Evolutionary conservation across 2,113 vertebrate genomes (phyloP).

Genomic region (Phodopus roborovskii): DNA sequence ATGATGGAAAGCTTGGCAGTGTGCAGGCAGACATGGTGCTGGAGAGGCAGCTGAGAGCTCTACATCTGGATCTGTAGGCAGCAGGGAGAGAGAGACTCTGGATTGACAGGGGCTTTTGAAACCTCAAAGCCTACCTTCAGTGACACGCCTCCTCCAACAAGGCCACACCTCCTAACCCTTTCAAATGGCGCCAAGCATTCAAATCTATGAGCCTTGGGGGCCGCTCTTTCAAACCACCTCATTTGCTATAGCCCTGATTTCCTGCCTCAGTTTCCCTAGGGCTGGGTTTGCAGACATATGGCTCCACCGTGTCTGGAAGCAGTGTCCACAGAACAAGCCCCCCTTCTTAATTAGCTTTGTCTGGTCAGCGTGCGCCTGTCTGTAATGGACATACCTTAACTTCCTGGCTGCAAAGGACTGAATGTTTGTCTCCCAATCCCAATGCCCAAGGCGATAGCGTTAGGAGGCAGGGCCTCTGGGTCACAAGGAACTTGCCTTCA

Average conservation of each 20-base stretch:
- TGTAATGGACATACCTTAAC: background rate
- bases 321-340: background rate
- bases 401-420: background rate
- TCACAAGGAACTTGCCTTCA: background rate
- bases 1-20: accelerated
- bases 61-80: background rate
- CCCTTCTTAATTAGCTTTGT: background rate
- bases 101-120: background rate
- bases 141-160: background rate
- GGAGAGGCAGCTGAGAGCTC: too few relatives aligned
- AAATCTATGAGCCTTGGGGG: background rate
- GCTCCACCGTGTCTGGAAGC: background rate
- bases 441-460: background rate
- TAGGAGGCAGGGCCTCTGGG: background rate
- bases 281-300: background rate
- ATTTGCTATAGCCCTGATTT: background rate
- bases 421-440: background rate
- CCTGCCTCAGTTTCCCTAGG: background rate
- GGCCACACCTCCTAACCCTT: background rate
- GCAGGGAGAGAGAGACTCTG: background rate
- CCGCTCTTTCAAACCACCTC: background rate
- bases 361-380: background rate
- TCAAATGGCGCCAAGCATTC: background rate
- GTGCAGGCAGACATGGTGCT: background rate
- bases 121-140: background rate